A percentile compares a stretch with the other conserved stretches of the same genome.
These are phyloP conservation scores for Cybosia mesomella DNA, from an alignment of 2,888 invertebrate genomes.

Conservation along the genomic window DNA sequence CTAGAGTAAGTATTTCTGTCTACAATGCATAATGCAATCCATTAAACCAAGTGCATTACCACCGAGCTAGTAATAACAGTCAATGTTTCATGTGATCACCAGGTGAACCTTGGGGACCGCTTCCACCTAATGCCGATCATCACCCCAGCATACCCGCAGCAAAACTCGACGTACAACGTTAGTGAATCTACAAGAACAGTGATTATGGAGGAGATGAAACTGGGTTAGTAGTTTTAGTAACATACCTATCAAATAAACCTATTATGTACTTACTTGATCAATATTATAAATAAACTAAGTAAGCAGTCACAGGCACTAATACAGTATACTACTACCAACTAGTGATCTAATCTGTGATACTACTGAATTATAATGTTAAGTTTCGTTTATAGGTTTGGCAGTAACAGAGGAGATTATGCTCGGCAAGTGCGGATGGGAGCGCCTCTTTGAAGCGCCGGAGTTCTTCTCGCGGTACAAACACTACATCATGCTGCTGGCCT, in stretches of 20 bases:
- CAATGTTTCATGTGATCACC: conserved; percentile 32
- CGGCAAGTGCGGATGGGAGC: conserved; percentile 95
- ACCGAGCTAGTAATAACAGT: neutral
- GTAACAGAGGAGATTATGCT: conserved; percentile 95
- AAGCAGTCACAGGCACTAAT: no score
- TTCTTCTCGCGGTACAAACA: conserved; percentile 95
- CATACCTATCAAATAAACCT: neutral
- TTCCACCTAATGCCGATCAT: conserved; percentile 99
- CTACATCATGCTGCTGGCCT: conserved; percentile 96
- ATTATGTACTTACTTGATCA: no score
- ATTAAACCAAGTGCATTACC: no score
- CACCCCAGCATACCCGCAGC: conserved; percentile 99
- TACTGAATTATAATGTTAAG: no score
- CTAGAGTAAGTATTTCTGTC: neutral
- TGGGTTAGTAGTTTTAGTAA: conserved; percentile 82
- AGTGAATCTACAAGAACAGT: conserved; percentile 96
- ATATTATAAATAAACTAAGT: neutral
- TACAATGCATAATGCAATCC: no score
- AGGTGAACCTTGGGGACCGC: conserved; percentile 95
- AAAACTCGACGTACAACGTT: conserved; percentile 99
- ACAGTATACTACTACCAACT: no score
- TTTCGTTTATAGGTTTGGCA: conserved; percentile 75
- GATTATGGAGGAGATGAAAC: conserved; percentile 96
- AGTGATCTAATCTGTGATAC: neutral
- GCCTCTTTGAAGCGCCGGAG: conserved; percentile 96